phyloP scores from a whole-genome alignment of 2,888 invertebrate genomes.

The Melieria crassipennis region DNA sequence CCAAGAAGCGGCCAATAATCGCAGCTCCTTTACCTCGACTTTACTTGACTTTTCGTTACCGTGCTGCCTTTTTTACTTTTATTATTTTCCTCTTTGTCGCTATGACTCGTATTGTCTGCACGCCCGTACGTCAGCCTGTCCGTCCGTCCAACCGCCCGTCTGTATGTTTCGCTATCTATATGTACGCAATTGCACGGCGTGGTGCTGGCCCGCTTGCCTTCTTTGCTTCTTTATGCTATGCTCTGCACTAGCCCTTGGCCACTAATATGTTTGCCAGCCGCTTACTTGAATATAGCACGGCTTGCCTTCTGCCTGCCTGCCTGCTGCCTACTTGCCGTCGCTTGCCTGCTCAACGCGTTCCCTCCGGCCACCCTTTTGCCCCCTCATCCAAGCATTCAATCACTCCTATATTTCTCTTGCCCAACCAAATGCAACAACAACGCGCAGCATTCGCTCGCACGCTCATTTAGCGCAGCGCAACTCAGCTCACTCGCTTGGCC shows the following conservation, averaged over 20 bases:
- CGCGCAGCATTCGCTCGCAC: conserved; percentile 2
- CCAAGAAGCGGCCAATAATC: no score
- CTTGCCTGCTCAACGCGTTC: conserved; percentile 16
- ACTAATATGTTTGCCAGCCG: conserved; percentile 50
- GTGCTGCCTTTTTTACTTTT: no score
- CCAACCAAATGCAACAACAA: no score
- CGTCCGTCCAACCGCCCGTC: neutral
- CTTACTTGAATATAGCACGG: conserved; percentile 25
- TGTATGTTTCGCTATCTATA: conserved; percentile 1
- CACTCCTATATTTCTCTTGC: neutral
- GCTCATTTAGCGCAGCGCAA: conserved; percentile 41
- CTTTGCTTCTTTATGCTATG: conserved; percentile 24
- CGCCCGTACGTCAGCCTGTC: neutral
- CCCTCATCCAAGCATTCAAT: neutral
- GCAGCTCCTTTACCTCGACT: no score
- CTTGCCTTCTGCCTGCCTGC: conserved; percentile 21
- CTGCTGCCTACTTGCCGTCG: conserved; percentile 27
- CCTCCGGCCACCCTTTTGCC: conserved; percentile 5
- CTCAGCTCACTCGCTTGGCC: conserved; percentile 40
- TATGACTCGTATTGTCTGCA: no score
- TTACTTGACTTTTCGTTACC: no score
- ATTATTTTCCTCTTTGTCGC: no score
- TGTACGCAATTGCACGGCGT: conserved; percentile 1
- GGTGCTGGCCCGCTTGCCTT: conserved; percentile 23
- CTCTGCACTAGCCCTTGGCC: conserved; percentile 58